These are phyloP conservation scores for Andrena hattorfiana DNA, from an alignment of 2,888 invertebrate genomes.

Conservation along the genomic window DNA sequence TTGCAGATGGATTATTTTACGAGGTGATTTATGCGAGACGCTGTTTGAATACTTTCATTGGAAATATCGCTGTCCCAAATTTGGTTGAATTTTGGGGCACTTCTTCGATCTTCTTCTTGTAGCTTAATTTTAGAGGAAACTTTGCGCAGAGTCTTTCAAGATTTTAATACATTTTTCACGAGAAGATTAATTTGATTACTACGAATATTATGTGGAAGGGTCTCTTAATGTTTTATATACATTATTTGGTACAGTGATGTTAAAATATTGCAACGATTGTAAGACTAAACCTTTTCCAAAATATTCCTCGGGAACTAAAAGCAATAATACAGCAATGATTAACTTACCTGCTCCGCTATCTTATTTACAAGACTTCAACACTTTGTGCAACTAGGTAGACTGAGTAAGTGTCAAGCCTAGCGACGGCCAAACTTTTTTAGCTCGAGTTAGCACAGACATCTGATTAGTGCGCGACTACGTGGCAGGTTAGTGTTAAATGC, in stretches of 20 bases:
- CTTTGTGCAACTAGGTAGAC: neutral
- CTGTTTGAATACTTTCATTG: neutral
- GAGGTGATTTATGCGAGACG: slow-evolving; percentile 19
- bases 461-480: slow-evolving; percentile 25
- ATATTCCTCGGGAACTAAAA: neutral
- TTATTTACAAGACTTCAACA: slow-evolving; percentile 17
- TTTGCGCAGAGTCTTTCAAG: too few relatives aligned
- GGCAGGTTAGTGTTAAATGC: slow-evolving; percentile 3
- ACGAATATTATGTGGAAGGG: too few relatives aligned
- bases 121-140: neutral
- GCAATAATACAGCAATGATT: neutral
- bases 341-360: slow-evolving; percentile 21
- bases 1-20: slow-evolving; percentile 4
- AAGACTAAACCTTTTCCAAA: neutral
- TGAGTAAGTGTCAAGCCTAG: too few relatives aligned
- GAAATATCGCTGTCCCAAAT: neutral
- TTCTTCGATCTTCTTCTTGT: neutral
- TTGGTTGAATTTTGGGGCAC: neutral
- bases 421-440: neutral
- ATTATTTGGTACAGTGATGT: too few relatives aligned
- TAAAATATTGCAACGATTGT: too few relatives aligned
- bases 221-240: too few relatives aligned
- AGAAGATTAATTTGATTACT: too few relatives aligned
- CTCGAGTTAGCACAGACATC: slow-evolving; percentile 19
- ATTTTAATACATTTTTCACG: too few relatives aligned